These are phyloP conservation scores for Meriones unguiculatus DNA, from an alignment of 2,113 vertebrate species.

Conservation along the genomic window DNA sequence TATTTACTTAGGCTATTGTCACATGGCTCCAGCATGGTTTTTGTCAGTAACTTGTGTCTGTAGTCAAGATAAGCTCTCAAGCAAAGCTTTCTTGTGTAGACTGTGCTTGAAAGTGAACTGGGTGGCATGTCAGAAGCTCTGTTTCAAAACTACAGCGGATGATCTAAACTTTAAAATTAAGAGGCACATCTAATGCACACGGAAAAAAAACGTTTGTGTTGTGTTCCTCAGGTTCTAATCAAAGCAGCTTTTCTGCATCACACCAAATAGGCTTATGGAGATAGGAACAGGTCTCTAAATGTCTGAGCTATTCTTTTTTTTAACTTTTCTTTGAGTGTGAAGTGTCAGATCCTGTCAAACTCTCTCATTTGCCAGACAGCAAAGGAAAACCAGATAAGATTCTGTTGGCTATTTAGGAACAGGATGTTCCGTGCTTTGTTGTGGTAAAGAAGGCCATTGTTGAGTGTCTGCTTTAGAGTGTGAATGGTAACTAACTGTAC, in stretches of 20 bases:
- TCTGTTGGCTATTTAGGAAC: constrained; percentile 80
- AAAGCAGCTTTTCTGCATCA: constrained; percentile 83
- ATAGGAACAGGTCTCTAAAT: constrained; percentile 85
- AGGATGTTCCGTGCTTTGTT: constrained; percentile 66
- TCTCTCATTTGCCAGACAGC: constrained; percentile 83
- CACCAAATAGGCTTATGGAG: constrained; percentile 78
- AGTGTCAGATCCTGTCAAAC: constrained; percentile 84
- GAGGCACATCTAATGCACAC: constrained; percentile 16
- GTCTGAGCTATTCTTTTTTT: constrained; percentile 81
- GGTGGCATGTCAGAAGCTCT: constrained; percentile 20
- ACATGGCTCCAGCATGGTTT: neutral
- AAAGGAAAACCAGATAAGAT: constrained; percentile 76
- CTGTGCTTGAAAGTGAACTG: neutral
- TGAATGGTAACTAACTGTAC: constrained; percentile 46
- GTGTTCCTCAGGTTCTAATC: constrained; percentile 69
- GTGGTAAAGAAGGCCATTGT: neutral
- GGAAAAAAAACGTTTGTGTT: constrained; percentile 72
- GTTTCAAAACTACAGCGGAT: constrained; percentile 55
- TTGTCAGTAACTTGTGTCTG: neutral
- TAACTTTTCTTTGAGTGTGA: constrained; percentile 85
- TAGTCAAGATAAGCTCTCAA: constrained; percentile 20
- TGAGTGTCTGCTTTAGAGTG: constrained; percentile 59
- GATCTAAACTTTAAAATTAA: constrained; percentile 28
- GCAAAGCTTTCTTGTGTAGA: neutral
- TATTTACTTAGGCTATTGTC: neutral